Evolutionary conservation across 1,140 invertebrate genomes (phyloP).

Genomic region (Cotesia typhae): DNA sequence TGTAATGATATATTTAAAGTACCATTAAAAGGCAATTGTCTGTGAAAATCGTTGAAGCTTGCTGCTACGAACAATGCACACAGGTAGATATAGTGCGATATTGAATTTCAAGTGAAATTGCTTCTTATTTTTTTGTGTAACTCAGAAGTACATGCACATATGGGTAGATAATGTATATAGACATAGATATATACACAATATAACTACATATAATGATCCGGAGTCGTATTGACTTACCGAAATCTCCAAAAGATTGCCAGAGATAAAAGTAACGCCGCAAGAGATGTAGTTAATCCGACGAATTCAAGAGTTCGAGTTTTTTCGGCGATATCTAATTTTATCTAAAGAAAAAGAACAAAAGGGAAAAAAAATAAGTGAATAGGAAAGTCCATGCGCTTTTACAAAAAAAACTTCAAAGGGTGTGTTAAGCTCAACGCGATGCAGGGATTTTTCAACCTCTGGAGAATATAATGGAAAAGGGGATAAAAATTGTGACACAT

Average conservation of each 20-base stretch:
- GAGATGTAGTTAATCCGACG: constrained; percentile 81
- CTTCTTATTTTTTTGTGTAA: background rate
- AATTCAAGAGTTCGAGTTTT: constrained; percentile 82
- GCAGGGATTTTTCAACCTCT: no score
- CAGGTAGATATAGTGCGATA: background rate
- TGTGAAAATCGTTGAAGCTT: constrained; percentile 8
- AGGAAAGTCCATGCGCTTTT: no score
- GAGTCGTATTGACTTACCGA: constrained; percentile 68
- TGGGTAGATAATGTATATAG: no score
- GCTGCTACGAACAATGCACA: background rate
- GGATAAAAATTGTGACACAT: no score
- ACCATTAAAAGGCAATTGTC: constrained; percentile 13
- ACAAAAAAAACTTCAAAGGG: background rate
- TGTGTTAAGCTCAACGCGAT: background rate
- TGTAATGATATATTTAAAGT: background rate
- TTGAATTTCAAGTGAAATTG: background rate
- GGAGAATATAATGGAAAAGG: no score
- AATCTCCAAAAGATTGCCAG: constrained; percentile 84
- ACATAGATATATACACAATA: no score
- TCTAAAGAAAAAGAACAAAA: constrained; percentile 50
- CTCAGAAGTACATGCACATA: background rate
- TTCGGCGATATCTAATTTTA: constrained; percentile 78
- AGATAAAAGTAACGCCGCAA: constrained; percentile 78
- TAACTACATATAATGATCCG: no score
- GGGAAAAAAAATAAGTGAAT: constrained; percentile 19